Conservation (phyloP, 2,888 invertebrate species). For the Taphrorychus bicolor region DNA sequence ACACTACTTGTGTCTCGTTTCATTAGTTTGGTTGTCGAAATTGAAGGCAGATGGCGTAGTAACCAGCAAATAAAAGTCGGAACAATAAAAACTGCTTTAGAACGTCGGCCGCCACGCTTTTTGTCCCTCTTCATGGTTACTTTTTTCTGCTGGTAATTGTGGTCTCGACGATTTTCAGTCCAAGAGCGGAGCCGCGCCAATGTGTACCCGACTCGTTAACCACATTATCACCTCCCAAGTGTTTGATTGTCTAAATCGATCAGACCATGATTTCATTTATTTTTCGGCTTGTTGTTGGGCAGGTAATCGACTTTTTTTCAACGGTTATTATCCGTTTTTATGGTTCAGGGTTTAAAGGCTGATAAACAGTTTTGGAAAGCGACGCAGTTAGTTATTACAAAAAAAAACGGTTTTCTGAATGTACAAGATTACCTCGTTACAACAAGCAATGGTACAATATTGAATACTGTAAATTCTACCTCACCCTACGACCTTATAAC, state of each 20-base stretch:
- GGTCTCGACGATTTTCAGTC: conserved; percentile 34
- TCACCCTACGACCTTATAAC: no score
- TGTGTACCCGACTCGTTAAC: conserved; percentile 28
- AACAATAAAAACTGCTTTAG: not conserved
- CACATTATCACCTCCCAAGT: conserved; percentile 37
- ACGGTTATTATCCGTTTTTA: not conserved
- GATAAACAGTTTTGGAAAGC: no score
- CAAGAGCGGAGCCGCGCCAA: conserved; percentile 13
- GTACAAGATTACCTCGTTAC: no score
- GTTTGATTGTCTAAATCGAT: conserved; percentile 27
- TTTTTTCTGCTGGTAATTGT: conserved; percentile 38
- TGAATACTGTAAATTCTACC: no score
- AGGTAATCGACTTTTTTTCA: conserved; percentile 9
- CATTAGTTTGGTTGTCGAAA: no score
- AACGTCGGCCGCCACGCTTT: not conserved
- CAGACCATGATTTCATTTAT: conserved; percentile 23
- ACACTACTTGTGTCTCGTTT: no score
- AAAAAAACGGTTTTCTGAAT: no score
- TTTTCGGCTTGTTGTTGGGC: conserved; percentile 12
- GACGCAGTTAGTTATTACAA: no score
- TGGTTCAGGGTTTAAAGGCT: not conserved
- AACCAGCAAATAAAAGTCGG: not conserved
- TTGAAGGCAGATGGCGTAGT: no score
- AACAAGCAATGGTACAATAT: no score
- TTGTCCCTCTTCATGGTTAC: conserved; percentile 18